Evolutionary conservation across 2,888 invertebrate genomes (phyloP).

Genomic region (Drosophila colorata): DNA sequence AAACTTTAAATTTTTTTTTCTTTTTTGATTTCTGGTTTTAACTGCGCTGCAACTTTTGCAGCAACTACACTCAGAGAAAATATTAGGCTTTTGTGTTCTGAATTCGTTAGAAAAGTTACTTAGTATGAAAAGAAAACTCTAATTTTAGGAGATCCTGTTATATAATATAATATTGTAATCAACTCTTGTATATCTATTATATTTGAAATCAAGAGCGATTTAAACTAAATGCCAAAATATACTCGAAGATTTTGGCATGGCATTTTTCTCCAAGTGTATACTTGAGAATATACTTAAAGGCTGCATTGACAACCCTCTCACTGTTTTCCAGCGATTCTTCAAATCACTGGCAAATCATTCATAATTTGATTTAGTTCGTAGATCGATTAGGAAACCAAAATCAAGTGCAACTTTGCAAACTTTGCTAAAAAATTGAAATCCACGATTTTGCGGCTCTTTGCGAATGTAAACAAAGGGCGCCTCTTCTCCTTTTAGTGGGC

Average conservation of each 20-base stretch:
- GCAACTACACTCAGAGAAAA: constrained; percentile 31
- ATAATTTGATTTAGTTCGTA: constrained; percentile 41
- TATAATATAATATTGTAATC: no score
- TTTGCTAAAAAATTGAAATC: constrained; percentile 1
- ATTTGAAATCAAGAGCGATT: no score
- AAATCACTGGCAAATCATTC: constrained; percentile 32
- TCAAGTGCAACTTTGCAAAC: constrained; percentile 15
- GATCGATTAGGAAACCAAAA: constrained; percentile 32
- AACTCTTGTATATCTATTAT: no score
- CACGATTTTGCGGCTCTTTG: background rate
- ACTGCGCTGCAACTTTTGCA: constrained; percentile 33
- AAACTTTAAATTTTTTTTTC: constrained; percentile 1
- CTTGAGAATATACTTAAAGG: background rate
- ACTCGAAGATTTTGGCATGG: no score
- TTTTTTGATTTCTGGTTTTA: background rate
- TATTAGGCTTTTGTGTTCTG: no score
- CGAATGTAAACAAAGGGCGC: constrained; percentile 5
- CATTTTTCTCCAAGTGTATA: background rate
- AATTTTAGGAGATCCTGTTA: no score
- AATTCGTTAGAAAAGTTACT: no score
- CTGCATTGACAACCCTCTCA: background rate
- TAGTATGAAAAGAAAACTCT: no score
- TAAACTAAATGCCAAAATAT: no score
- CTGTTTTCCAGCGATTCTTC: constrained; percentile 14
- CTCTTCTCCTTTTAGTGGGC: background rate